Base-by-base conservation (phyloP, 92 coral and sea anemone species). In the Bergia puertoricense region DNA sequence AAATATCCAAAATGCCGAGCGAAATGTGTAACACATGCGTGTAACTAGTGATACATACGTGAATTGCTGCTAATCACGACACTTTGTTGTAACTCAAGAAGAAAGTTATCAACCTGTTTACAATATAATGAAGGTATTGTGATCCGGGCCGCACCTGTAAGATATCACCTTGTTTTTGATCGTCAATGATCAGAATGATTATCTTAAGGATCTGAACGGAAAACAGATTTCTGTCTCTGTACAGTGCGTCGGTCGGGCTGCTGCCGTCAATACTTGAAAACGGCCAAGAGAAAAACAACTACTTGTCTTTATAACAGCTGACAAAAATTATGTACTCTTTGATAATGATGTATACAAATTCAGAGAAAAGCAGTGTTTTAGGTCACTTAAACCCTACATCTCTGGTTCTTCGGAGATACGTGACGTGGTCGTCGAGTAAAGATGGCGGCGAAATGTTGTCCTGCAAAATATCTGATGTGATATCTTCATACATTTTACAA, bases 21-120 rank as follows among this genome's bases (percentile, higher is more conserved):
- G 1, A 62, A 62, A 62, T 62, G 30, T 20, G 8, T 14, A 62
- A 62, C 69, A 62, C 23, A 20, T 62, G 69, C 23, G 4, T 20
- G 23, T 16, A 8, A 18, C 79, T 75, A 40, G n/a, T 18, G 80
- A 76, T 76, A 1, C 46, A 14, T 11, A 16, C n/a, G 4, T 62
- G 69, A 62, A 62, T 62, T 62, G 30, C 69, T 18, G 69, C 69
- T 62, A 62, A 62, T 20, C 20, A 22, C 30, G 30, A 18, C 36
- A 41, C 23, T 76, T 42, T n/a, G 13, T 18, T 7, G 69, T 18
- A 62, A 76, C 51, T 42, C 38, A 11, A 76, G 80, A 18, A 76
- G 80, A 76, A 15, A 42, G 69, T 62, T 76, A 39, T 18, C 54
- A 76, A 43, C 51, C 80, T 76, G 80, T 76, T 40, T 41, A 42